Percentiles rank a stretch among this genome's conserved stretches.
These are phyloP conservation scores for Diogma glabrata DNA, from an alignment of 2,888 invertebrate species.

Conservation along the genomic window DNA sequence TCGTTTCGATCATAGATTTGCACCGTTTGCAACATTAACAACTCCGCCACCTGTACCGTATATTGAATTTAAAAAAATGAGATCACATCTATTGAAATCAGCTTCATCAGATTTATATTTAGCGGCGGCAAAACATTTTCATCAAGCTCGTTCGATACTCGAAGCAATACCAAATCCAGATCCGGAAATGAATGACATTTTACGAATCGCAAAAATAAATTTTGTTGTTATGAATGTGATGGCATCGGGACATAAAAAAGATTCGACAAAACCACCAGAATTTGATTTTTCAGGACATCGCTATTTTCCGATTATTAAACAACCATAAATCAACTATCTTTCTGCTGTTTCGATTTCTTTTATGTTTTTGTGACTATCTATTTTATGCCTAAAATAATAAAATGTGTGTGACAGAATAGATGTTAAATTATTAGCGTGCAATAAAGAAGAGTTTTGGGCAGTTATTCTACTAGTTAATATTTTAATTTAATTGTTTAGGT, in stretches of 20 bases:
- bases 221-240: constrained; percentile 88
- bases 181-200: constrained; percentile 68
- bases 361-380: too few species aligned
- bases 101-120: constrained; percentile 55
- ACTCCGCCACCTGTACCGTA: constrained; percentile 89
- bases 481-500: too few species aligned
- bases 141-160: constrained; percentile 74
- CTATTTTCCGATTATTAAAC: constrained; percentile 88
- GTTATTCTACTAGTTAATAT: too few species aligned
- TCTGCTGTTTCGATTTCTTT: too few species aligned
- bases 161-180: constrained; percentile 73
- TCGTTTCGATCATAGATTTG: constrained; percentile 87
- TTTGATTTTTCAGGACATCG: constrained; percentile 85
- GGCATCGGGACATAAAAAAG: constrained; percentile 84
- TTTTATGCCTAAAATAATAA: too few species aligned
- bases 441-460: too few species aligned
- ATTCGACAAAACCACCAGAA: constrained; percentile 70
- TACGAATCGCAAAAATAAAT: constrained; percentile 90
- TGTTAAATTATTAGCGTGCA: too few species aligned
- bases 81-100: constrained; percentile 52
- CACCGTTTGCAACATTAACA: constrained; percentile 73
- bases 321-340: too few species aligned
- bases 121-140: constrained; percentile 83
- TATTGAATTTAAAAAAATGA: constrained; percentile 73
- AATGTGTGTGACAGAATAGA: too few species aligned